Percentiles rank a stretch among this genome's conserved stretches.
phyloP scores from a whole-genome alignment of 2,113 vertebrate genomes.

The Dasyprocta punctata region DNA sequence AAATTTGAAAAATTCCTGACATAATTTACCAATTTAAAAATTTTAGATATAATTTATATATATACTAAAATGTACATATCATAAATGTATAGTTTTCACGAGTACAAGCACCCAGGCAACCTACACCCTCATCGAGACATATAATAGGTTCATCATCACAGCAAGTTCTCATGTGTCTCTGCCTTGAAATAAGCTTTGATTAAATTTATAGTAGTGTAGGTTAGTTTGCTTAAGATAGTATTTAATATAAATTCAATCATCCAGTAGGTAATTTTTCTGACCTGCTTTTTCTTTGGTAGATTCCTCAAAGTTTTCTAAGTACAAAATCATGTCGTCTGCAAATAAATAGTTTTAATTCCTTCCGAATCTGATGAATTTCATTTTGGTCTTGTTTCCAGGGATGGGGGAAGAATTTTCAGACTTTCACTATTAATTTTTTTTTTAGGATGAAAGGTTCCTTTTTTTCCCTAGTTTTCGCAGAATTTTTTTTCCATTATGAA shows the following conservation, averaged over 20 bases:
- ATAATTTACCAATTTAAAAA: background rate
- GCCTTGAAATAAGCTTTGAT: background rate
- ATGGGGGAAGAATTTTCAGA: background rate
- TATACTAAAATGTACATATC: background rate
- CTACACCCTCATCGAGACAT: too few relatives aligned
- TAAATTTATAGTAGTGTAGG: background rate
- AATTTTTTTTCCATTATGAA: background rate
- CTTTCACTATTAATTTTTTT: background rate
- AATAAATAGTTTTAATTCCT: slow-evolving; percentile 8
- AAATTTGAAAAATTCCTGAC: background rate
- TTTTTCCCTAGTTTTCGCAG: background rate
- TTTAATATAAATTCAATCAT: background rate
- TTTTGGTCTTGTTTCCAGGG: background rate
- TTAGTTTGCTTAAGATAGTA: background rate
- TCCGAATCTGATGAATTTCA: background rate
- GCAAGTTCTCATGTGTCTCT: background rate
- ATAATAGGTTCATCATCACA: background rate
- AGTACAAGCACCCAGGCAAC: background rate
- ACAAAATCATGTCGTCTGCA: background rate
- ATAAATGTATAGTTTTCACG: background rate
- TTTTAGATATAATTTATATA: background rate
- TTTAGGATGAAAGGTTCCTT: background rate
- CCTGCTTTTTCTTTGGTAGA: background rate
- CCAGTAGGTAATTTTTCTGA: background rate
- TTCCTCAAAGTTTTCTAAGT: background rate